Conservation (phyloP, 2,113 vertebrate genomes). For the Alligator sinensis region DNA sequence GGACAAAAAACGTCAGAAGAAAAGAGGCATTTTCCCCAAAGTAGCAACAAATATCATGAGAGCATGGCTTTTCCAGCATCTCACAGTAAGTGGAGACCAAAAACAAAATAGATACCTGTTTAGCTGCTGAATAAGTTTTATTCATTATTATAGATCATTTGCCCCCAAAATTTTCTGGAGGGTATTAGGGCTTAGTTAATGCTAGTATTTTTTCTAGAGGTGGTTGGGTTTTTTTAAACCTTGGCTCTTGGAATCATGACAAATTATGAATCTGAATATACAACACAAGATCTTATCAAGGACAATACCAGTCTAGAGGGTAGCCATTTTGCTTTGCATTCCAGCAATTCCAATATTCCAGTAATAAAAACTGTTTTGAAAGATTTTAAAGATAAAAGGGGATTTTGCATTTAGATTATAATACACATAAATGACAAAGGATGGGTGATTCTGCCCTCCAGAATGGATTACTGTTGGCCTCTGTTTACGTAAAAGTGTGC, state of each 20-base stretch:
- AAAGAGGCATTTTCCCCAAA: slow-evolving; percentile 99
- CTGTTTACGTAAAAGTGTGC: slow-evolving; percentile 5
- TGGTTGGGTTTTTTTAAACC: slow-evolving; percentile 2
- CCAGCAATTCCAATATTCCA: background rate
- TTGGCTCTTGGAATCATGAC: slow-evolving; percentile 62
- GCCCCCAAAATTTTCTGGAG: slow-evolving; percentile 30
- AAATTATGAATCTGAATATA: background rate
- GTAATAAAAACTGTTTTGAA: slow-evolving; percentile 4
- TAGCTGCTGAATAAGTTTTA: slow-evolving; percentile 21
- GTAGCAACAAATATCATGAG: slow-evolving; percentile 99
- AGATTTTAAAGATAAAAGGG: background rate
- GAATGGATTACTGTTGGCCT: slow-evolving; percentile 10
- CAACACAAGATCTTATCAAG: background rate
- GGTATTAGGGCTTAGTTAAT: background rate
- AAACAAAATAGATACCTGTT: slow-evolving; percentile 56
- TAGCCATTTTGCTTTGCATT: background rate
- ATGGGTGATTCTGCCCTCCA: background rate
- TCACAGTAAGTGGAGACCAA: slow-evolving; percentile 91
- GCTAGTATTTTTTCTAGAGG: background rate
- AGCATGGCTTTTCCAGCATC: slow-evolving; percentile 99
- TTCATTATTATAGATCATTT: slow-evolving; percentile 44
- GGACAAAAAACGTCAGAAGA: slow-evolving; percentile 99
- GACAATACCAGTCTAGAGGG: background rate
- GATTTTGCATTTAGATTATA: background rate
- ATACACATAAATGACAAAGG: background rate